These are phyloP conservation scores for Odocoileus virginianus DNA, from an alignment of 2,113 vertebrate species.

Conservation along the genomic window DNA sequence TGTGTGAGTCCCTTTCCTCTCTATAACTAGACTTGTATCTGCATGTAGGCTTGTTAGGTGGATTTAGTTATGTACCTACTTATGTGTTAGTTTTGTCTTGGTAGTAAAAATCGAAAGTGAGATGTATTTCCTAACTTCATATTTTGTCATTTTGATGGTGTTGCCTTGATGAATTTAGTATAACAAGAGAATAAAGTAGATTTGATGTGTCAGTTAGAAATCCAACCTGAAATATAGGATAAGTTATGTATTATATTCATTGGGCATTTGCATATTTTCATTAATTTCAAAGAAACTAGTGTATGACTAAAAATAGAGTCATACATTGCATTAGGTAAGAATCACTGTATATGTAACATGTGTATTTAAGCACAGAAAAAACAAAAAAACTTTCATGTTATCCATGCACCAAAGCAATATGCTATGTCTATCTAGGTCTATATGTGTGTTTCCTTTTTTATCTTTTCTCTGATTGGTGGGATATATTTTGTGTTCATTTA, in stretches of 20 bases:
- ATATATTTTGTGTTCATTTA: not conserved
- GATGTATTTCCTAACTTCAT: not conserved
- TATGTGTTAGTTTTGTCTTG: not conserved
- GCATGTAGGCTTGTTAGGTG: not conserved
- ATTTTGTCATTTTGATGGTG: not conserved
- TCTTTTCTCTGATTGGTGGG: not conserved
- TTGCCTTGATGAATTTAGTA: slow-evolving; percentile 19
- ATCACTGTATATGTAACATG: not conserved
- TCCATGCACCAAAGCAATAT: not conserved
- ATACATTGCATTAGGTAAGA: not conserved
- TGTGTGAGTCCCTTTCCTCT: not conserved
- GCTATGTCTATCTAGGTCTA: not conserved
- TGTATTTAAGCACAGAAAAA: not conserved
- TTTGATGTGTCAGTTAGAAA: not conserved
- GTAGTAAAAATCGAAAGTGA: not conserved
- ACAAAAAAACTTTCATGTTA: not conserved
- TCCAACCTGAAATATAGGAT: not conserved
- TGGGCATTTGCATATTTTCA: not conserved
- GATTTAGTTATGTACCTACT: too few species aligned
- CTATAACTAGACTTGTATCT: not conserved
- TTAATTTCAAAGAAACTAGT: not conserved
- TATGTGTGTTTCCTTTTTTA: not conserved
- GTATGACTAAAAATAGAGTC: not conserved
- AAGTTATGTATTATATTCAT: not conserved
- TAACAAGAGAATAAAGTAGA: not conserved